Evolutionary conservation across 1,140 invertebrate species (phyloP).

Genomic region (Lethrus apterus): DNA sequence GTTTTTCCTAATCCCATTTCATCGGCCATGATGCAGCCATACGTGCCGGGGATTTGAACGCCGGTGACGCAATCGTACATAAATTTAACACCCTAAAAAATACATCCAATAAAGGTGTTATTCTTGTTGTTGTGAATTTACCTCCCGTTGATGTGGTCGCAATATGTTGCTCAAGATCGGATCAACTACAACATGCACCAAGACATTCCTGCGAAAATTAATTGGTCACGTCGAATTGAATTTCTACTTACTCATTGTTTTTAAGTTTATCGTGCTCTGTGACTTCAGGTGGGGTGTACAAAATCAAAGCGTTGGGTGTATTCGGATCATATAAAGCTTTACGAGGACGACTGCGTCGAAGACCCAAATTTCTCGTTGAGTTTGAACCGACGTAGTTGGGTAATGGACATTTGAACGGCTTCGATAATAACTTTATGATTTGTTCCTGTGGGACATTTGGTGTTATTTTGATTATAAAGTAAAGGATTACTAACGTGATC

Average conservation of each 20-base stretch:
- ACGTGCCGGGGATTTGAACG: conserved; percentile 74
- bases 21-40: conserved; percentile 98
- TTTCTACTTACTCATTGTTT: conserved; percentile 49
- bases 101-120: conserved; percentile 1
- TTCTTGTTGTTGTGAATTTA: conserved; percentile 24
- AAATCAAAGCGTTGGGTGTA: conserved; percentile 86
- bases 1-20: conserved; percentile 98
- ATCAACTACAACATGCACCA: conserved; percentile 92
- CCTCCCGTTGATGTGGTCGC: conserved; percentile 95
- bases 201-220: conserved; percentile 45
- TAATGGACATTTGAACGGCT: conserved; percentile 92
- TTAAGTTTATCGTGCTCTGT: conserved; percentile 81
- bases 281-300: conserved; percentile 78
- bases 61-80: conserved; percentile 99
- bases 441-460: too few relatives aligned
- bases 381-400: conserved; percentile 77
- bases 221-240: background rate
- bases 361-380: conserved; percentile 54
- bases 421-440: conserved; percentile 73
- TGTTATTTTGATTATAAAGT: conserved; percentile 34
- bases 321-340: conserved; percentile 87
- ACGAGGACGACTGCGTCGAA: conserved; percentile 59
- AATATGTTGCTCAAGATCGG: conserved; percentile 83
- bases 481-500: conserved; percentile 9
- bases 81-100: conserved; percentile 84